Base-by-base conservation (phyloP, 92 coral and sea anemone genomes). In the Ricordea florida region DNA sequence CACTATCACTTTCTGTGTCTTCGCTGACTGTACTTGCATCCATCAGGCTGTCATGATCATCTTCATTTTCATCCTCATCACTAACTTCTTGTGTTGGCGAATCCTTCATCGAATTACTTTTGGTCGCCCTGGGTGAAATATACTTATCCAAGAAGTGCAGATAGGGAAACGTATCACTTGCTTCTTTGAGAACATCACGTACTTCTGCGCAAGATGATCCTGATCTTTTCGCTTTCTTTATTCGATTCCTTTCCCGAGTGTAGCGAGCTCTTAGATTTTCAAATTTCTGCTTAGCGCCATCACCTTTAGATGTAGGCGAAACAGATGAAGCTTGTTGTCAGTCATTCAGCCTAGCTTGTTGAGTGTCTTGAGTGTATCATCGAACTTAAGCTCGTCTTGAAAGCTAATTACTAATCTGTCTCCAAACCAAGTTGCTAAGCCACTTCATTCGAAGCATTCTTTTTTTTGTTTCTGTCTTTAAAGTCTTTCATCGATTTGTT, bases 61-160 rank as follows among this genome's bases (percentile, higher is more conserved):
- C n/a, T 34, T 17, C 58, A 34, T 51, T 18, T 51, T 6, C 58
- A 14, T 51, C 58, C 28, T 51, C 58, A 23, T 51, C 34, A 51
- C 34, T 23, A 51, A 31, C 58, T 51, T 51, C 58, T 51, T 51
- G 58, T 16, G 58, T 16, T 34, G 34, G 28, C 28, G 58, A 51
- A 24, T 25, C 58, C 10, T 51, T 34, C 58, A 51, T 51, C 34
- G 28, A 22, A 20, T 51, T 51, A 34, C 58, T 51, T 51, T 18
- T 22, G 13, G 58, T 51, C 28, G 33, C 58, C 28, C 34, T 51
- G 28, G 34, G 58, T 51, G 58, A 51, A 51, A 51, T 51, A 6
- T 51, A 51, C 58, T 26, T 51, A 51, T 51, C 58, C 28, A 51
- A 51, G 58, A 51, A 51, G 58, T 51, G 58, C 58, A 51, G 28